Conservation (phyloP, 2,113 vertebrate genomes). For the Glaucidium brasilianum region DNA sequence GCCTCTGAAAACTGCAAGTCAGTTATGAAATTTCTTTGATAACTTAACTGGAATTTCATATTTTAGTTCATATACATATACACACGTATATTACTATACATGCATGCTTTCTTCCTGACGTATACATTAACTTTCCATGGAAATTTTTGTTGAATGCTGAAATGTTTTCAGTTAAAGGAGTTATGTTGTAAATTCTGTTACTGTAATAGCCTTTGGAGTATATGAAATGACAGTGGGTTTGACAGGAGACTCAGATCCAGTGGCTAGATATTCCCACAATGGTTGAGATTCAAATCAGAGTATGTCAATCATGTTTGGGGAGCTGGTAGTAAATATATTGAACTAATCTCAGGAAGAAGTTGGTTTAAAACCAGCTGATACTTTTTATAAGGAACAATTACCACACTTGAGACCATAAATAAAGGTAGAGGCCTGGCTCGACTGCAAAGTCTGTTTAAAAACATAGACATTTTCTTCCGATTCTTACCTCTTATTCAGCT, state of each 20-base stretch:
- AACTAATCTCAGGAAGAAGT: neutral
- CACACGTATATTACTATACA: neutral
- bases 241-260: neutral
- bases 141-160: neutral
- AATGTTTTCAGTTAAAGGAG: neutral
- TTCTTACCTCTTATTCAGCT: neutral
- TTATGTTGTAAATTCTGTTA: neutral
- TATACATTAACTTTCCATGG: accelerated
- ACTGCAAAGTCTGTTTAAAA: neutral
- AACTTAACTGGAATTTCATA: neutral
- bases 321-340: neutral
- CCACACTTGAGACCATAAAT: neutral
- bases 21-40: neutral
- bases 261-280: neutral
- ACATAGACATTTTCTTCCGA: neutral
- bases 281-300: neutral
- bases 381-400: neutral
- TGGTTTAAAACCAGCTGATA: neutral
- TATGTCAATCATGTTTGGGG: neutral
- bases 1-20: neutral
- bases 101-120: neutral
- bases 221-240: neutral
- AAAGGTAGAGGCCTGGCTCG: neutral
- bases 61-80: neutral
- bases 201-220: neutral